phyloP scores from a whole-genome alignment of 2,797 vertebrate species.

The Typhlichthys subterraneus region DNA sequence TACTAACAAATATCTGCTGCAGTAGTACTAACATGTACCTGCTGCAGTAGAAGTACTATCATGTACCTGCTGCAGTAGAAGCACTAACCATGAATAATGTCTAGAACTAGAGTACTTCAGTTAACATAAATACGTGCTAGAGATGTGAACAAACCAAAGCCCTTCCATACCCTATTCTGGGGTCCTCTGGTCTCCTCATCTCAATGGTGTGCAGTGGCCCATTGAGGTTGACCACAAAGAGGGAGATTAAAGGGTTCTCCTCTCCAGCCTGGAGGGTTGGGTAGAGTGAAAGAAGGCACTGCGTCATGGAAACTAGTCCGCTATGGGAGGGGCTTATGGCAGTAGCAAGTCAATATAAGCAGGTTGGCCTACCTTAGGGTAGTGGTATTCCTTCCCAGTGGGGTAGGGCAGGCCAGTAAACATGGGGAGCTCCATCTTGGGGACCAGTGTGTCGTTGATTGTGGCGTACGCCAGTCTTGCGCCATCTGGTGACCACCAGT shows the following conservation, averaged over 20 bases:
- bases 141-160: background rate
- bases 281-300: background rate
- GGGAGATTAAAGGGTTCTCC: constrained; percentile 92
- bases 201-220: constrained; percentile 93
- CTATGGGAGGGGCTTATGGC: background rate
- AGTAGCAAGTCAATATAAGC: background rate
- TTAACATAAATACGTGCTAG: too few species aligned
- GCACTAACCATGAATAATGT: too few species aligned
- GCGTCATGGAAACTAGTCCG: background rate
- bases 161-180: constrained; percentile 86
- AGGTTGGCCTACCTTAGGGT: constrained; percentile 86
- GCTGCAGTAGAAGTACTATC: too few species aligned
- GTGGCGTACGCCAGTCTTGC: constrained; percentile 91
- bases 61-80: too few species aligned
- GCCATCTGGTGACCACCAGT: constrained; percentile 98
- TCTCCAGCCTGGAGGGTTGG: constrained; percentile 82
- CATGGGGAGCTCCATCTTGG: constrained; percentile 91
- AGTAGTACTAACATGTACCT: too few species aligned
- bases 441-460: constrained; percentile 92
- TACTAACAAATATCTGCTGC: too few species aligned
- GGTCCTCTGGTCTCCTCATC: constrained; percentile 92
- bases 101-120: too few species aligned
- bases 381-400: constrained; percentile 87
- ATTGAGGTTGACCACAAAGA: constrained; percentile 93
- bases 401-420: constrained; percentile 90